Base-by-base conservation (phyloP, 2,797 vertebrate species). In the Rousettus madagascariensis region DNA sequence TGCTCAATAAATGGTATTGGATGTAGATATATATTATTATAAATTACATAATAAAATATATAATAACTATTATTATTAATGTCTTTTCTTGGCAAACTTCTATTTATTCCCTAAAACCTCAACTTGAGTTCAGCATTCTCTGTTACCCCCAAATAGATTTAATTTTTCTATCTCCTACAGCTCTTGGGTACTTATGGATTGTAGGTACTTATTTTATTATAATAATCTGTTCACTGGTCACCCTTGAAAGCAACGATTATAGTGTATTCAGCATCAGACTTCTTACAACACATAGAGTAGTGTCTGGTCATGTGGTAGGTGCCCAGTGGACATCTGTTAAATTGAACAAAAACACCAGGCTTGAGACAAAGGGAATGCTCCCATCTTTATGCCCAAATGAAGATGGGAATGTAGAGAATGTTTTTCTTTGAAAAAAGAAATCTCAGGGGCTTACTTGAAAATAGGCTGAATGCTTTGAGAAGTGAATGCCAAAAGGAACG, bases 341-440 rank as follows among this genome's bases (percentile, higher is more conserved):
- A 69, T 33, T 68, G 85, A 75, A 82, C 75, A 49, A 92, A 95
- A 93, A 90, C 38, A 72, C 28, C 10, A 61, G 49, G 38, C 90
- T 69, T 53, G 55, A 93, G 89, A 96, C 95, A 95, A 94, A 94
- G 82, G 51, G 57, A 90, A 86, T 1, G 30, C 53, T 77, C 80
- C 86, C 92, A 91, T 91, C 84, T 75, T 74, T 87, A 77, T 88
- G 84, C 88, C 86, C 95, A 96, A 91, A 97, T 72, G 96, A 97
- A 96, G 95, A 91, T 83, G 97, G 90, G 98, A 98, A 98, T 98
- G 97, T 82, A 90, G 95, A 89, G 97, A 98, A 98, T 97, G 97
- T 97, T 97, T 98, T 98, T 86, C 95, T 98, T 97, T 91, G 86
- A 95, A 59, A 96, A 91, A 92, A 93, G 94, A 95, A 97, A 96